A percentile compares a stretch with the other conserved stretches of the same genome.
These are phyloP conservation scores for Halocynthia roretzi DNA, from an alignment of 23 tunicate species.

Conservation along the genomic window DNA sequence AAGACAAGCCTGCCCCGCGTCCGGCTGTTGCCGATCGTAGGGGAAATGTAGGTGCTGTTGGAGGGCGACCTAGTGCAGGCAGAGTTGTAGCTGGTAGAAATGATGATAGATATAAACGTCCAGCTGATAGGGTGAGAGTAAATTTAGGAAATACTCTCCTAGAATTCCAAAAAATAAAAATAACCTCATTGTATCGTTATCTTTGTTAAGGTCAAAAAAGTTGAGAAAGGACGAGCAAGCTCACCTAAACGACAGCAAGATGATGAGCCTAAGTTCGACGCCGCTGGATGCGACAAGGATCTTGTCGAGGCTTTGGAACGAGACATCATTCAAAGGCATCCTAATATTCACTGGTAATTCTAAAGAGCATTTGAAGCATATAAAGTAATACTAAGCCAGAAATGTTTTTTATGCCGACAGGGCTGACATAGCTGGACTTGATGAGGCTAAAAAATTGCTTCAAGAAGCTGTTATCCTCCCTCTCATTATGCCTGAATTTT, in stretches of 20 bases:
- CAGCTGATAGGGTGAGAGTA: neutral
- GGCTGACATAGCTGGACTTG: constrained; percentile 79
- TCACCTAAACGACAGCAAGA: constrained; percentile 63
- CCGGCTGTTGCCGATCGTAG: constrained; percentile 17
- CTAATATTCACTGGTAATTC: constrained; percentile 59
- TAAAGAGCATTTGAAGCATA: no score
- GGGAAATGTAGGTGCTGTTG: neutral
- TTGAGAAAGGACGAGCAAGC: constrained; percentile 35
- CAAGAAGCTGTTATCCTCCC: constrained; percentile 96
- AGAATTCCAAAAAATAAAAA: no score
- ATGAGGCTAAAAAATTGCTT: constrained; percentile 78
- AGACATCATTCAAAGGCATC: constrained; percentile 91
- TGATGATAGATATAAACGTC: constrained; percentile 8
- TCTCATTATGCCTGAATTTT: constrained; percentile 89
- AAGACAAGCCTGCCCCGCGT: constrained; percentile 5
- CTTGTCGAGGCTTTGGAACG: constrained; percentile 84
- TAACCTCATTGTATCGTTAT: no score
- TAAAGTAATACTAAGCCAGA: no score
- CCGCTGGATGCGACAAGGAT: constrained; percentile 93
- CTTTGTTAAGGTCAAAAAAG: neutral
- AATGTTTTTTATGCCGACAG: neutral
- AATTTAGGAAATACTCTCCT: no score
- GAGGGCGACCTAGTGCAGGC: constrained; percentile 1
- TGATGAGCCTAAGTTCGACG: constrained; percentile 64
- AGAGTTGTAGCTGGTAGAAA: constrained; percentile 14